phyloP scores from a whole-genome alignment of 2,888 invertebrate species.

The Chrysolina americana region DNA sequence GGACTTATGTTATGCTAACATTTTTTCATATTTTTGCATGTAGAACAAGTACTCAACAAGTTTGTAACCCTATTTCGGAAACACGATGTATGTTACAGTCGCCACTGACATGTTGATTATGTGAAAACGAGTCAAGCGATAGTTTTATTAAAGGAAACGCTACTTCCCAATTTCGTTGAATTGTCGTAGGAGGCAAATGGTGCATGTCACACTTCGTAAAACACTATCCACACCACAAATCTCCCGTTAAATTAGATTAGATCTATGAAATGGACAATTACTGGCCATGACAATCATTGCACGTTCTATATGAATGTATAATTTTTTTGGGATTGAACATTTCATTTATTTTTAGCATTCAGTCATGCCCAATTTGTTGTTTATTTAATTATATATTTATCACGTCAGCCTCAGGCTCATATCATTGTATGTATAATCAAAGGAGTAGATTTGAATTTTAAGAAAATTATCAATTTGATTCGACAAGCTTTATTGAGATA shows the following conservation, averaged over 20 bases:
- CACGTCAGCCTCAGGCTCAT: too few relatives aligned
- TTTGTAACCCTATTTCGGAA: too few relatives aligned
- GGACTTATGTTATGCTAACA: too few relatives aligned
- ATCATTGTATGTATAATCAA: too few relatives aligned
- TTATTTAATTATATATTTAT: too few relatives aligned
- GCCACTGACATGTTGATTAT: background rate
- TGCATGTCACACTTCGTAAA: slow-evolving; percentile 29
- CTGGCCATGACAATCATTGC: slow-evolving; percentile 32
- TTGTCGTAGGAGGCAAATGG: background rate
- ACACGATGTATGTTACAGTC: too few relatives aligned
- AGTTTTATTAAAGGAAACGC: slow-evolving; percentile 18
- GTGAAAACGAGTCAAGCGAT: slow-evolving; percentile 18
- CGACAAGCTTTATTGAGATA: too few relatives aligned
- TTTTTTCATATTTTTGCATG: too few relatives aligned
- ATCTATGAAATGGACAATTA: slow-evolving; percentile 36
- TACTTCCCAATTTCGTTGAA: slow-evolving; percentile 23
- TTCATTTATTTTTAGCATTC: background rate
- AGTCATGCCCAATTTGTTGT: too few relatives aligned
- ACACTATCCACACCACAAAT: slow-evolving; percentile 36
- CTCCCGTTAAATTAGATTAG: slow-evolving; percentile 37
- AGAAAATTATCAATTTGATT: too few relatives aligned
- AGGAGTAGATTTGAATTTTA: too few relatives aligned
- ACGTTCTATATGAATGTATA: slow-evolving; percentile 13
- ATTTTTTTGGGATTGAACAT: background rate
- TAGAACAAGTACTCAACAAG: too few relatives aligned